Percentiles rank a stretch among this genome's conserved stretches.
phyloP scores from a whole-genome alignment of 2,888 invertebrate species.

The Eupithecia pulchellata region DNA sequence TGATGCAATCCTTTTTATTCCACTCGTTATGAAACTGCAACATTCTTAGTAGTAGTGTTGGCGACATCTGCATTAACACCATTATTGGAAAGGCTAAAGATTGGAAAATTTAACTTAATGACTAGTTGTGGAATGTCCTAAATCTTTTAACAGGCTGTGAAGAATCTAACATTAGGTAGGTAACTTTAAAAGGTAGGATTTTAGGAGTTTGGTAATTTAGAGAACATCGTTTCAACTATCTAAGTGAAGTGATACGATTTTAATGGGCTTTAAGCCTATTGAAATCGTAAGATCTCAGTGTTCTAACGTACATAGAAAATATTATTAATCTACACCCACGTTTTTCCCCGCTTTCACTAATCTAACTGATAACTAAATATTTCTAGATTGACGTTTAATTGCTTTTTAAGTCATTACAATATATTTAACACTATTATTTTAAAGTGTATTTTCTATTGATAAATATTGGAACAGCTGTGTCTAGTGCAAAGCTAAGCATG shows the following conservation, averaged over 20 bases:
- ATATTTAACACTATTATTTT: not conserved
- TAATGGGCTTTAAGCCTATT: not conserved
- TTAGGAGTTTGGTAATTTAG: not conserved
- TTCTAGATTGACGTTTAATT: slow-evolving; percentile 17
- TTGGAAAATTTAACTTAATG: slow-evolving; percentile 37
- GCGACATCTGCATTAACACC: too few species aligned
- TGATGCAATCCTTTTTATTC: too few species aligned
- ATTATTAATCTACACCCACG: slow-evolving; percentile 23
- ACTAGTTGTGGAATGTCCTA: slow-evolving; percentile 40
- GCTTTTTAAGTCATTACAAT: slow-evolving; percentile 6
- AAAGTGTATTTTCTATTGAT: slow-evolving; percentile 15
- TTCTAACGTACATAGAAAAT: slow-evolving; percentile 26
- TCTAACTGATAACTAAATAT: slow-evolving; percentile 26
- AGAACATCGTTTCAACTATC: slow-evolving; percentile 19
- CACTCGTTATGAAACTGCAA: too few species aligned
- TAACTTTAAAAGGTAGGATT: not conserved
- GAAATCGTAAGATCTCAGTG: slow-evolving; percentile 1
- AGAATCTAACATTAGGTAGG: slow-evolving; percentile 19
- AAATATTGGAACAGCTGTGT: slow-evolving; percentile 22
- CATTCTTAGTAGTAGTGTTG: too few species aligned
- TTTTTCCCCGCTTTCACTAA: slow-evolving; percentile 19
- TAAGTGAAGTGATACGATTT: slow-evolving; percentile 16
- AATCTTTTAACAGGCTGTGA: slow-evolving; percentile 24
- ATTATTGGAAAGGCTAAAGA: slow-evolving; percentile 25
- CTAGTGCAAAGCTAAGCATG: slow-evolving; percentile 40